Base-by-base conservation (phyloP, 2,797 vertebrate genomes). In the Brotogeris chrysoptera region DNA sequence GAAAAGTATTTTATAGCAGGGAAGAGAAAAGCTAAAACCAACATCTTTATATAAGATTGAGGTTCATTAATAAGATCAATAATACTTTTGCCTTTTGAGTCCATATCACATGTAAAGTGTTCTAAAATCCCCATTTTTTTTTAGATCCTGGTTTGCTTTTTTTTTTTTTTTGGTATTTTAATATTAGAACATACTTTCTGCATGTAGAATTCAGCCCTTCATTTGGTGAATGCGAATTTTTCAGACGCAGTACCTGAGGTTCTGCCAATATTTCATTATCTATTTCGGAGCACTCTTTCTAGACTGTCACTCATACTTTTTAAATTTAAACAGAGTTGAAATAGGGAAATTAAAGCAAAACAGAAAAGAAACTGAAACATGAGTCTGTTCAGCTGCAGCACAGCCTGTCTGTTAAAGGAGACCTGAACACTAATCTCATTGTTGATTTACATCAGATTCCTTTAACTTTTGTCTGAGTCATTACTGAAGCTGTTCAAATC, bases 381-480 rank as follows among this genome's bases (percentile, higher is more conserved):
- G 88, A 96, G 64, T 89, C 92, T 60, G 55, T 79, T 96, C 93
- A 94, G 86, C 94, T 92, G 94, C n/a, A 21, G 84, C 79, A 74
- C 86, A 90, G 91, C 71, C 70, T 88, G 83, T 57, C 81, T 80
- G 73, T 78, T 90, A 85, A 57, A 80, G 69, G 83, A 83, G 72
- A 95, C 83, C 64, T 25, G 89, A 95, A 94, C 95, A 93, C 92
- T 96, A 93, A 96, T 96, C 88, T 96, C 71, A 61, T 71, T 88
- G 88, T 91, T 95, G 94, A 90, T 96, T 96, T 95, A 85, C 92
- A 96, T 96, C 94, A 88, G 68, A 95, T 88, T 93, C 87, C 55
- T 96, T 93, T 82, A 91, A 92, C 86, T 95, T 96, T 82, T 79
- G 68, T 81, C 68, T 10, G 87, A 50, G 63, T 90, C 69, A 83